Percentiles rank a stretch among this genome's conserved stretches.
phyloP scores from a whole-genome alignment of 2,113 vertebrate species.

The Pachypanchax playfairii region DNA sequence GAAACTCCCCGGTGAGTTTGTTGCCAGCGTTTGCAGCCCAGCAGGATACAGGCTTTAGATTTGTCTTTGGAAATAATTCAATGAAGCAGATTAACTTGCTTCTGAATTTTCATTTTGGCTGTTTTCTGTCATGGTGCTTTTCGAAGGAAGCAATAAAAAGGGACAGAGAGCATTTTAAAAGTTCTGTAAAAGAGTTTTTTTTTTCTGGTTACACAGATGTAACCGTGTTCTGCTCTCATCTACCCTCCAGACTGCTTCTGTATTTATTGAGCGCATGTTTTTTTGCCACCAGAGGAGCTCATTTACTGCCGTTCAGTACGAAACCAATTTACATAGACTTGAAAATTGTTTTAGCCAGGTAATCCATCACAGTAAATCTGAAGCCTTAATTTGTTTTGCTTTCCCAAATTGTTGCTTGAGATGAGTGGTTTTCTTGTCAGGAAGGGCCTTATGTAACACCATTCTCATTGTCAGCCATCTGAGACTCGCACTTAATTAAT shows the following conservation, averaged over 20 bases:
- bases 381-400: slow-evolving; percentile 56
- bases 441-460: slow-evolving; percentile 14
- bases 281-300: slow-evolving; percentile 37
- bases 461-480: slow-evolving; percentile 41
- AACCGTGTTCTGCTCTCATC: neutral
- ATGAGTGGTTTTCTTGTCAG: slow-evolving; percentile 45
- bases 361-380: slow-evolving; percentile 50
- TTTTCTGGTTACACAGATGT: no score
- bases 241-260: slow-evolving; percentile 5
- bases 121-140: slow-evolving; percentile 10
- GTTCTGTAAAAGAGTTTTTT: neutral
- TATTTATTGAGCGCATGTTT: slow-evolving; percentile 27
- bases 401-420: slow-evolving; percentile 27
- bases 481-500: slow-evolving; percentile 9
- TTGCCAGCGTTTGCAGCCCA: no score
- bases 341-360: slow-evolving; percentile 46
- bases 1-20: no score
- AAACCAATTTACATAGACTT: slow-evolving; percentile 54
- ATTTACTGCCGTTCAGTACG: slow-evolving; percentile 50
- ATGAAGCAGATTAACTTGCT: slow-evolving; percentile 2
- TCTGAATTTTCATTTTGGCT: slow-evolving; percentile 34
- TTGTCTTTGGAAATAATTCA: slow-evolving; percentile 2
- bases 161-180: neutral
- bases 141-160: slow-evolving; percentile 8
- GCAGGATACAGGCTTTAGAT: neutral